Evolutionary conservation across 2,888 invertebrate genomes (phyloP).

Genomic region (Allophyes oxyacanthae): DNA sequence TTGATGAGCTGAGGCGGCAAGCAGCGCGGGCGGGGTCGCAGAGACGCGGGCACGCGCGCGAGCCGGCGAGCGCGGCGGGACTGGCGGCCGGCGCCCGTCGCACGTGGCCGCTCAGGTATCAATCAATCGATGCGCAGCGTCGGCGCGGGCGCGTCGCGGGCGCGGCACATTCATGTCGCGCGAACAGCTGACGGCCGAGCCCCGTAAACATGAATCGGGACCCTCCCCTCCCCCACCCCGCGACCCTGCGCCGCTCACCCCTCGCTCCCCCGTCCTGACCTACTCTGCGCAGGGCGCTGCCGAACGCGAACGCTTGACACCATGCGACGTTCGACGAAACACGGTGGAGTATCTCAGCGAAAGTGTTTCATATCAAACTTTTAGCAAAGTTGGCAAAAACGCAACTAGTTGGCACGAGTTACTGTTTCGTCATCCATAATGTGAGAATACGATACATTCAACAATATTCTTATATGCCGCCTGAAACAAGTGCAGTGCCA

Average conservation of each 20-base stretch:
- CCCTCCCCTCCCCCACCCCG: slow-evolving; percentile 51
- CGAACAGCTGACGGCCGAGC: slow-evolving; percentile 87
- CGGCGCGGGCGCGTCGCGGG: slow-evolving; percentile 74
- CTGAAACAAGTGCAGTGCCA: not conserved
- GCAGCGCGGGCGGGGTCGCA: slow-evolving; percentile 67
- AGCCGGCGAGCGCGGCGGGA: slow-evolving; percentile 79
- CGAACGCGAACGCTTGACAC: slow-evolving; percentile 49
- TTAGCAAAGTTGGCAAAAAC: slow-evolving; percentile 16
- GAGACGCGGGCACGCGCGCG: slow-evolving; percentile 72
- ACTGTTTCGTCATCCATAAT: not conserved
- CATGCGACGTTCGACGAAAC: slow-evolving; percentile 27
- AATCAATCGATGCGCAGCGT: slow-evolving; percentile 84
- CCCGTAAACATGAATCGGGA: slow-evolving; percentile 87
- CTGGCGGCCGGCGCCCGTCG: slow-evolving; percentile 72
- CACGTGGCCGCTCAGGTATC: slow-evolving; percentile 79
- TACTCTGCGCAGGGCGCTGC: slow-evolving; percentile 67
- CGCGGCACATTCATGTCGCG: slow-evolving; percentile 85
- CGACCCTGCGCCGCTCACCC: slow-evolving; percentile 52
- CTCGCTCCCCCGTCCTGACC: slow-evolving; percentile 60
- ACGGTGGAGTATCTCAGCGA: slow-evolving; percentile 33
- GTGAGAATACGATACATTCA: not conserved
- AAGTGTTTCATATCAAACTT: slow-evolving; percentile 8
- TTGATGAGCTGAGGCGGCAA: slow-evolving; percentile 73
- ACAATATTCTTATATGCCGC: not conserved
- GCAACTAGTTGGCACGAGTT: slow-evolving; percentile 19